phyloP scores from a whole-genome alignment of 1,140 invertebrate species.

The Trichonephila inaurata region DNA sequence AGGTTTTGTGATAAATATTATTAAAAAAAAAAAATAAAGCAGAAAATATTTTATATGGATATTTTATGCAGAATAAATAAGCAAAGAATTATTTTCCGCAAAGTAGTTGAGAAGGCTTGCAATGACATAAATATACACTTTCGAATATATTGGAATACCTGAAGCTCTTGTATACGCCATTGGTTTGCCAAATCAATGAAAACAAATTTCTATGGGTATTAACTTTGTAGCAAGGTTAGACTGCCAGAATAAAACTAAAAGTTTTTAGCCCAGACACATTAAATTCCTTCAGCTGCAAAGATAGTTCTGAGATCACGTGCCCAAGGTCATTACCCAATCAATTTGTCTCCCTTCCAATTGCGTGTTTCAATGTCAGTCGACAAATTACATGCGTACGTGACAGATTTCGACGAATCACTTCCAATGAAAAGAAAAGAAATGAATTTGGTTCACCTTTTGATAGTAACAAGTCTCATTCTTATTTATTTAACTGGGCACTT shows the following conservation, averaged over 20 bases:
- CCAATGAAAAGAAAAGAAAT: background rate
- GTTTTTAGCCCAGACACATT: background rate
- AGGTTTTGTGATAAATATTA: too few species aligned
- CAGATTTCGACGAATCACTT: background rate
- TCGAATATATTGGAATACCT: too few species aligned
- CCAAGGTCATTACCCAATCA: background rate
- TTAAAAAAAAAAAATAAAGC: too few species aligned
- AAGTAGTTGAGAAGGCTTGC: too few species aligned
- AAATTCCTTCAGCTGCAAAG: background rate
- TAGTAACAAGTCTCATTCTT: slow-evolving; percentile 49
- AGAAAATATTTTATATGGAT: too few species aligned
- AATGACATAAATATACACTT: too few species aligned
- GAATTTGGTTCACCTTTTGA: background rate
- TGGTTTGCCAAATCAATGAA: background rate
- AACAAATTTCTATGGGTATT: background rate
- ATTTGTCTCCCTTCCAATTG: slow-evolving; percentile 9
- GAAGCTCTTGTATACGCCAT: too few species aligned
- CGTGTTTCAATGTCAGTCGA: slow-evolving; percentile 46
- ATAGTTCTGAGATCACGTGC: background rate
- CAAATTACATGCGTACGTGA: slow-evolving; percentile 40
- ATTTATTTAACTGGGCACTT: background rate
- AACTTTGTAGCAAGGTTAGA: background rate
- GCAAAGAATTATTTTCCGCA: too few species aligned
- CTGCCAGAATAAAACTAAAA: background rate
- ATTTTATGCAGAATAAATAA: too few species aligned